These are phyloP conservation scores for Thamnophis sirtalis DNA, from an alignment of 2,113 vertebrate genomes.

Conservation along the genomic window DNA sequence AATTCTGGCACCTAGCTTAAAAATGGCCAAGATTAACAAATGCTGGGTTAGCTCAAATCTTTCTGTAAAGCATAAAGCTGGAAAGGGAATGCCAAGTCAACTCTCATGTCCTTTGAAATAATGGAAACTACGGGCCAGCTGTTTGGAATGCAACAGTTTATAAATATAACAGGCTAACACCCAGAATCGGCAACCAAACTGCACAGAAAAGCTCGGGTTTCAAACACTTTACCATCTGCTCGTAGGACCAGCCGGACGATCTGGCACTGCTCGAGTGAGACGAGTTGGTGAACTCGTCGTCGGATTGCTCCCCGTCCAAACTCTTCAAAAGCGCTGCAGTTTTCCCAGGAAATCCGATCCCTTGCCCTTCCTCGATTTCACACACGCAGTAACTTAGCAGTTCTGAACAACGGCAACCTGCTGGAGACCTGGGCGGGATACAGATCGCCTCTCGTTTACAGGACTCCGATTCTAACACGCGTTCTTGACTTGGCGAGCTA, in stretches of 20 bases:
- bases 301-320: background rate
- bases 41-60: background rate
- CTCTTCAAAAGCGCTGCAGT: background rate
- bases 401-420: background rate
- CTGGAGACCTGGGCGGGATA: background rate
- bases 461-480: background rate
- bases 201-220: background rate
- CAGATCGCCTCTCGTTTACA: background rate
- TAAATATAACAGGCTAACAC: background rate
- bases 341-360: background rate
- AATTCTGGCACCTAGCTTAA: background rate
- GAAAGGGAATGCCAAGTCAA: background rate
- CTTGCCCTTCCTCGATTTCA: constrained; percentile 11
- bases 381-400: background rate
- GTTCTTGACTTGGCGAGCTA: background rate
- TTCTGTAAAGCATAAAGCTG: background rate
- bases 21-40: background rate
- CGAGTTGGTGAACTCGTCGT: background rate
- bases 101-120: background rate
- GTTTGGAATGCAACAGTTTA: background rate
- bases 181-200: background rate
- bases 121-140: background rate
- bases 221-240: background rate
- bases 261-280: background rate
- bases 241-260: background rate